Evolutionary conservation across 2,113 vertebrate genomes (phyloP), one percentile per base, ranked within the genome.

Genomic region (Parus major): DNA sequence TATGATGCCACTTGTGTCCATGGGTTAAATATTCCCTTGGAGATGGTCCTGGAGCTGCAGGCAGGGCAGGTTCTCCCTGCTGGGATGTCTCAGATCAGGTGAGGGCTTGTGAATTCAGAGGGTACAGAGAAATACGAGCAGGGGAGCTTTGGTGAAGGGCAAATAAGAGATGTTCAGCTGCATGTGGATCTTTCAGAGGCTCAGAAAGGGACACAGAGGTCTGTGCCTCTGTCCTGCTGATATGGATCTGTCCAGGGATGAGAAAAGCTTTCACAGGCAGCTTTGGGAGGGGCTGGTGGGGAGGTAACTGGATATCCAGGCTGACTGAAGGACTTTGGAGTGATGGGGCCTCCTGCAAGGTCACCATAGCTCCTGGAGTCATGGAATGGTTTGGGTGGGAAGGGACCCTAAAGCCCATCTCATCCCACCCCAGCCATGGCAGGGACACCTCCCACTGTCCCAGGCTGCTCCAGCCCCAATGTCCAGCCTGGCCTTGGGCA

Each of bases 191-290:
- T 55, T 22, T 9, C 33, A 64, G 82, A 41, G 47, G 18, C 35
- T 25, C 47, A 39, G 66, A 33, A 41, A 29, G 28, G 61, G 66
- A 29, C 57, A 11, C 3, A 16, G 49, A 64, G 59, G 6, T 36
- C 73, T 82, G 60, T 59, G 20, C 15, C 47, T 27, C 59, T 22
- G n/a, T 29, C 15, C 46, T 47, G 46, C 61, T 55, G 80, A 24
- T 39, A 2, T 0, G 20, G 41, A 56, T 60, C 12, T 47, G 1
- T 31, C 8, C 36, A 27, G 33, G 56, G 49, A 12, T 35, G 15
- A 6, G 21, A 56, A 69, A 21, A 9, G 56, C 65, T 93, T 39
- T 36, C 2, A 2, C n/a, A 33, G 68, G 31, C 42, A 41, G 50
- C 47, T 52, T 23, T 53, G 2, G 65, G 46, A 35, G 17, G 33